Base-by-base conservation (phyloP, 2,888 invertebrate species). In the Saturnia japonica region DNA sequence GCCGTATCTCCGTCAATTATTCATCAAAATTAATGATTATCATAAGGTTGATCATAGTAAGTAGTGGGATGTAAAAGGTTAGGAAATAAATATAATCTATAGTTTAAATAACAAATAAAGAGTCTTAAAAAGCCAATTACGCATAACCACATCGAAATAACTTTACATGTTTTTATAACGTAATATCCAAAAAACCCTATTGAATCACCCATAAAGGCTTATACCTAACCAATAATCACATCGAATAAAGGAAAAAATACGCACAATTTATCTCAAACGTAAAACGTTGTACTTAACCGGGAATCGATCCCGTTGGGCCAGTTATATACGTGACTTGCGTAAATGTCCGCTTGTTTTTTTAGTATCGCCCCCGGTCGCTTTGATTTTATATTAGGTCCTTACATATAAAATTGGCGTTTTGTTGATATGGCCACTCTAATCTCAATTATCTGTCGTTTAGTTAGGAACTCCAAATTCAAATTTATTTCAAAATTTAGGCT, bases 301-400 rank as follows among this genome's bases (percentile, higher is more conserved):
- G 75, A 74, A 82, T 83, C 81, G 79, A 81, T 82, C 83, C 81
- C 80, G 11, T 28, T 78, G 78, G 80, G 71, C 76, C 75, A 40
- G n/a, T 73, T 74, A 74, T 71, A 73, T 76, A 88, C 85, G 87
- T 87, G 89, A 85, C 83, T 74, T 74, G 81, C 78, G 76, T 85
- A 76, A 80, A 81, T 78, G 76, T 74, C 71, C 77, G 70, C 66
- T 60, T 43, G 16, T 25, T 60, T 34, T 43, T 72, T 67, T 68
- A 64, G 40, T 64, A 19, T 64, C 11, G 22, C 34, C n/a, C n/a
- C n/a, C 64, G 71, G 71, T 67, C 68, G 19, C 25, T 34, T n/a
- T 66, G 22, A 71, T 67, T 54, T 57, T 66, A 71, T 60, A n/a
- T n/a, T n/a, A n/a, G n/a, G n/a, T n/a, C n/a, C n/a, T n/a, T n/a